Evolutionary conservation across 2,113 vertebrate genomes (phyloP).

Genomic region (Sceloporus tristichus): DNA sequence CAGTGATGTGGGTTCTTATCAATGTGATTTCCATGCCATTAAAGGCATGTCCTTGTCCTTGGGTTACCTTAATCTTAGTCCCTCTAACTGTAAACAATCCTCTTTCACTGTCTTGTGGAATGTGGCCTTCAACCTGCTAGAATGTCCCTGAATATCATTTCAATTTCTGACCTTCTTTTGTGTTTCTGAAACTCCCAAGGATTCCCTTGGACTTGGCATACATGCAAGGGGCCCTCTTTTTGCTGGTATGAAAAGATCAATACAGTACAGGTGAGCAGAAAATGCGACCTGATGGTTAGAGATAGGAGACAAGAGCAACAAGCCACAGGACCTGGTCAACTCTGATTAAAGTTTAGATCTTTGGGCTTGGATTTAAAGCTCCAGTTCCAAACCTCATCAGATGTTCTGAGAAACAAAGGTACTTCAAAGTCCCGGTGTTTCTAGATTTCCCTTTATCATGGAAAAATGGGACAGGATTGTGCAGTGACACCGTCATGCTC

Average conservation of each 20-base stretch:
- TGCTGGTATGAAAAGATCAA: background rate
- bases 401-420: no score
- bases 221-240: background rate
- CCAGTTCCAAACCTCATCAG: background rate
- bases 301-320: accelerated
- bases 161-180: constrained; percentile 1
- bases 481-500: background rate
- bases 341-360: background rate
- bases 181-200: constrained; percentile 16
- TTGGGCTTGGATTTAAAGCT: background rate
- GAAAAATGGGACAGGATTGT: background rate
- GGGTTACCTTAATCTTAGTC: background rate
- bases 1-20: background rate
- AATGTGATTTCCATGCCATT: background rate
- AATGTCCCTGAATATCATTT: background rate
- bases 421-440: background rate
- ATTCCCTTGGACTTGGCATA: background rate
- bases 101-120: background rate
- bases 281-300: background rate
- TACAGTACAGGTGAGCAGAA: background rate
- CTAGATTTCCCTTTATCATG: background rate
- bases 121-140: background rate
- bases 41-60: background rate
- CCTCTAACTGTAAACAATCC: background rate
- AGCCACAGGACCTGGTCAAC: background rate